phyloP scores from a whole-genome alignment of 2,113 vertebrate species.

The Barbus barbus region DNA sequence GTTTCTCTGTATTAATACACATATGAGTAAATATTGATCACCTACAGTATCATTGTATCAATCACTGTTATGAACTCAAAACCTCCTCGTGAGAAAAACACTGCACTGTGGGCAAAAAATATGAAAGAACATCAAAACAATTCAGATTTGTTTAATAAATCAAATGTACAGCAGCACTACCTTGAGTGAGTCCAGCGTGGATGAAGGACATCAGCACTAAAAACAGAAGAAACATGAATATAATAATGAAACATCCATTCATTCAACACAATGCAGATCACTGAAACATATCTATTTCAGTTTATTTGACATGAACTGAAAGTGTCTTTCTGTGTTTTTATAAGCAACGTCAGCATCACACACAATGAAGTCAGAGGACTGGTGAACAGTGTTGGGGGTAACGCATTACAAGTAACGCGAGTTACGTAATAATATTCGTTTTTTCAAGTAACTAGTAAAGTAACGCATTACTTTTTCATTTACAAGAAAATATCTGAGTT shows the following conservation, averaged over 20 bases:
- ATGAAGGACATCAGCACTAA: background rate
- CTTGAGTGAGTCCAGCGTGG: background rate
- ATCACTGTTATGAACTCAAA: background rate
- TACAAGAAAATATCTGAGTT: too few relatives aligned
- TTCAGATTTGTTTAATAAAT: background rate
- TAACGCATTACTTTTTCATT: too few relatives aligned
- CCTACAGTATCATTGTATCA: background rate
- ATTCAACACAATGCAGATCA: too few relatives aligned
- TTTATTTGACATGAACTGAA: too few relatives aligned
- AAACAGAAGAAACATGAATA: background rate
- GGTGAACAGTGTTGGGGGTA: too few relatives aligned
- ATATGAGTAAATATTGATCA: background rate
- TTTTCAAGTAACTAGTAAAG: too few relatives aligned
- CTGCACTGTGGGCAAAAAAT: background rate
- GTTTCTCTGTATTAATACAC: slow-evolving; percentile 10
- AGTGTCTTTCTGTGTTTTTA: too few relatives aligned
- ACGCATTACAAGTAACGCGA: too few relatives aligned
- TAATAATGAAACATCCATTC: background rate
- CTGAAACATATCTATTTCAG: too few relatives aligned
- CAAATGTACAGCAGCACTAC: background rate
- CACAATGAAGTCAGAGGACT: too few relatives aligned
- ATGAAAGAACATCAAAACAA: background rate
- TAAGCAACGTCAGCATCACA: too few relatives aligned
- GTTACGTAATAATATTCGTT: too few relatives aligned
- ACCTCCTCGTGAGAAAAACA: background rate